Evolutionary conservation across 2,888 invertebrate genomes (phyloP), one percentile per base, ranked within the genome.

Genomic region (Scaptomyza flava): DNA sequence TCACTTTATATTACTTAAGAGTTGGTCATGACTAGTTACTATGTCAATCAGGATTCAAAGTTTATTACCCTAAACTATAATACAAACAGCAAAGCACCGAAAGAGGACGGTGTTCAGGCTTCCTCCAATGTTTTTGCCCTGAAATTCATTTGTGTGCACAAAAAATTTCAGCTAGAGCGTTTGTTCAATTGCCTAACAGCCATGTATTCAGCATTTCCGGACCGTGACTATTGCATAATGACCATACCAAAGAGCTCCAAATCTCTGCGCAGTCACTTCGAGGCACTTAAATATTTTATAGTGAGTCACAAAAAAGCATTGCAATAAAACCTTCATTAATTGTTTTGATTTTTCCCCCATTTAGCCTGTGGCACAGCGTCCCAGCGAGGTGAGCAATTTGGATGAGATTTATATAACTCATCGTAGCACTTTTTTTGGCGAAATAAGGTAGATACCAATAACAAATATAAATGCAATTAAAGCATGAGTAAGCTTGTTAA

Each of bases 191-290:
- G 95, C 43, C 89, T 96, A 33, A 93, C 93, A 72, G 94, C 94
- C 0, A 93, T 95, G 0, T 96, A 96, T 90, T 94, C 95, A 76
- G 92, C 94, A 45, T 95, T 94, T 91, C 94, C 94, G 0, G 91
- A 94, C 7, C 93, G 93, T 23, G 95, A 96, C 51, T 96, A 91
- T 58, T 91, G 91, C 52, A 66, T 91, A 5, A 68, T 91, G 57
- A 58, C 79, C 0, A 38, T 91, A 1, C 65, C 81, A 0, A 73
- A 75, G 14, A 51, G 38, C 3, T 20, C 67, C 6, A 59, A 61
- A 1, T 47, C 67, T 1, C 27, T 69, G 6, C 56, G 57, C 9
- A 73, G 72, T 48, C 74, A 72, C 30, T 1, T 43, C 11, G 86
- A 85, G 30, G 56, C 78, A 1, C 53, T 91, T 0, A 81, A 78